A percentile compares a stretch with the other conserved stretches of the same genome.
Conservation (phyloP, 2,888 invertebrate genomes). For the Cryptophagus acutangulus region DNA sequence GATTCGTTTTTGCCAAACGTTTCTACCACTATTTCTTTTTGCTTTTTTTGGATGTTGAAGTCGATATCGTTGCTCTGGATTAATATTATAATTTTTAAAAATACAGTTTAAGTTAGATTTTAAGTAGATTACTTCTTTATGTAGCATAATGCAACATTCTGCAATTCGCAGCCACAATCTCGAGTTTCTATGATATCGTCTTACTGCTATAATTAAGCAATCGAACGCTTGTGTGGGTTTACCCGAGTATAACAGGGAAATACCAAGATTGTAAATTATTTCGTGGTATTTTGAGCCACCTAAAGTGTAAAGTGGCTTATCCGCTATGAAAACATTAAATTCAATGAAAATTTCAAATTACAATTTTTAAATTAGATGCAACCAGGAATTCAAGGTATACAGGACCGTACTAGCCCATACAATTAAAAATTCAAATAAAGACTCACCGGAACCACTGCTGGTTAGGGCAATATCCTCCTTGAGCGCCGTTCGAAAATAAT, state of each 20-base stretch:
- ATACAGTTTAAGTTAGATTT: constrained; percentile 2
- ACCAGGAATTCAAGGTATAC: no score
- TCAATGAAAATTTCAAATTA: not conserved
- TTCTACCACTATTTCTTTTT: constrained; percentile 57
- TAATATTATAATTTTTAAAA: constrained; percentile 10
- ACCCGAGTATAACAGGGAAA: constrained; percentile 75
- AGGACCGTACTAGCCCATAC: no score
- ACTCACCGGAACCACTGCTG: no score
- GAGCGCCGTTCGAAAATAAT: constrained; percentile 74
- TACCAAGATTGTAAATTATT: constrained; percentile 75
- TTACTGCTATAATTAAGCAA: constrained; percentile 79
- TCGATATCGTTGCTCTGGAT: constrained; percentile 52
- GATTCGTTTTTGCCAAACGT: constrained; percentile 57
- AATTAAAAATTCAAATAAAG: no score
- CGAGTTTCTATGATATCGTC: constrained; percentile 82
- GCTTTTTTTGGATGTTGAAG: constrained; percentile 55
- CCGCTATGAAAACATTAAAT: constrained; percentile 31
- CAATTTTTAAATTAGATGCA: no score
- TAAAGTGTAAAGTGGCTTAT: constrained; percentile 58
- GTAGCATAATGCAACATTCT: constrained; percentile 79
- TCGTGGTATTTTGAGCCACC: constrained; percentile 60
- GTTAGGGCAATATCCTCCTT: constrained; percentile 64
- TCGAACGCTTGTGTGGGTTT: constrained; percentile 84
- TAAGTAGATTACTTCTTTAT: constrained; percentile 47
- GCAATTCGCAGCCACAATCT: constrained; percentile 88